Conservation (phyloP, 1,140 invertebrate species). For the Drosophila nebulosa region DNA sequence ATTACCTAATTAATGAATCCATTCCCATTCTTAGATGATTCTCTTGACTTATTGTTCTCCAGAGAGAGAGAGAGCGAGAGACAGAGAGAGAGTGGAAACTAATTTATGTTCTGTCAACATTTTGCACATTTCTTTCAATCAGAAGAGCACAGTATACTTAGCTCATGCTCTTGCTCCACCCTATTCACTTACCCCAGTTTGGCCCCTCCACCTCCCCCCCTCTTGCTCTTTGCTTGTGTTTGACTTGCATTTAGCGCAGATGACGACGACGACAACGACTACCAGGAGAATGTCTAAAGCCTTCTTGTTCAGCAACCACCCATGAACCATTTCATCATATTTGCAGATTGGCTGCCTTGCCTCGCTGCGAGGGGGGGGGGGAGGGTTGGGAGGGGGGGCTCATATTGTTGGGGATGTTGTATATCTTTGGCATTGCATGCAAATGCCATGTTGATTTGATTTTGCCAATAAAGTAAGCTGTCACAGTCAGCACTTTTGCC, state of each 20-base stretch:
- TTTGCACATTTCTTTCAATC: background rate
- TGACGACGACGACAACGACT: slow-evolving; percentile 32
- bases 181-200: background rate
- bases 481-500: slow-evolving; percentile 76
- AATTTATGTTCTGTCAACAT: background rate
- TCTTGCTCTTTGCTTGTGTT: slow-evolving; percentile 58
- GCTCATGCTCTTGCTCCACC: background rate
- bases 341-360: slow-evolving; percentile 49
- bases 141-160: background rate
- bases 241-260: slow-evolving; percentile 76
- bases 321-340: slow-evolving; percentile 49
- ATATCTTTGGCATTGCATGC: slow-evolving; percentile 72
- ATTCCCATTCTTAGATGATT: background rate
- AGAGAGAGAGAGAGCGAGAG: too few relatives aligned
- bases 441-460: slow-evolving; percentile 79
- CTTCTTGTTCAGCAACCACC: background rate
- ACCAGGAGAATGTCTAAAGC: background rate
- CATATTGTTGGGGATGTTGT: slow-evolving; percentile 8
- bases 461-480: slow-evolving; percentile 79
- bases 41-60: too few relatives aligned
- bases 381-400: background rate
- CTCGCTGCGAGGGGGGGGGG: background rate
- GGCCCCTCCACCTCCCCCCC: too few relatives aligned
- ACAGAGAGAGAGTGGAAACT: too few relatives aligned
- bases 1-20: background rate